Percentiles rank a stretch among this genome's conserved stretches.
Evolutionary conservation across 2,797 vertebrate genomes (phyloP).

Genomic region (Okamejei kenojei): DNA sequence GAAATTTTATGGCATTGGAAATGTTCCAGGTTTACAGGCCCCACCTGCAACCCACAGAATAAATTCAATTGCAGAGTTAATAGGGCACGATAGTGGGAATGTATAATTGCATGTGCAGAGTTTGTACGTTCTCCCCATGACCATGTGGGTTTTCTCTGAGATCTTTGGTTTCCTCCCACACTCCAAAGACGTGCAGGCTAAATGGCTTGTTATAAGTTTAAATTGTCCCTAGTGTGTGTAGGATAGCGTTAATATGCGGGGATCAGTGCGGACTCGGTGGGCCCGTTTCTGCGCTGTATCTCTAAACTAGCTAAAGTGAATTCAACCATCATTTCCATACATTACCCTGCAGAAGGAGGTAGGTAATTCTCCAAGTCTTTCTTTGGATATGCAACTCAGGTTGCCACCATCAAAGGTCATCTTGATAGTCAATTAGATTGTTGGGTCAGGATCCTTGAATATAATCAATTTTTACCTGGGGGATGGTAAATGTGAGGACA

Average conservation of each 20-base stretch:
- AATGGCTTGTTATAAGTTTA: too few relatives aligned
- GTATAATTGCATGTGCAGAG: not conserved
- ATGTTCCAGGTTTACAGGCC: not conserved
- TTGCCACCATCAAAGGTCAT: not conserved
- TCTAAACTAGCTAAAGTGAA: too few relatives aligned
- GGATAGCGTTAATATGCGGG: too few relatives aligned
- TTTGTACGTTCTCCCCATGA: too few relatives aligned
- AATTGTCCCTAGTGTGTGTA: too few relatives aligned
- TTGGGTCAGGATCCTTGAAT: not conserved
- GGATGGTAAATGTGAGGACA: too few relatives aligned
- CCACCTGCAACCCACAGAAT: not conserved
- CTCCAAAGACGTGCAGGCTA: too few relatives aligned
- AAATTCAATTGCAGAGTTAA: not conserved
- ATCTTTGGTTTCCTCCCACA: too few relatives aligned
- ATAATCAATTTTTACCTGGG: too few relatives aligned
- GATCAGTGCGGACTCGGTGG: too few relatives aligned
- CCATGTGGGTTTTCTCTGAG: too few relatives aligned
- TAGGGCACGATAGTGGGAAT: not conserved
- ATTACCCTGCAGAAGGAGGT: not conserved
- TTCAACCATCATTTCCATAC: not conserved
- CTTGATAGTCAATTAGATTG: not conserved
- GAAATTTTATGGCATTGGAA: not conserved
- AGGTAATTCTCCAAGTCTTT: not conserved
- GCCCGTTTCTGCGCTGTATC: too few relatives aligned
- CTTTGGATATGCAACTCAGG: not conserved